Evolutionary conservation across 2,113 vertebrate species (phyloP), one percentile per base, ranked within the genome.

Genomic region (Gavialis gangeticus): DNA sequence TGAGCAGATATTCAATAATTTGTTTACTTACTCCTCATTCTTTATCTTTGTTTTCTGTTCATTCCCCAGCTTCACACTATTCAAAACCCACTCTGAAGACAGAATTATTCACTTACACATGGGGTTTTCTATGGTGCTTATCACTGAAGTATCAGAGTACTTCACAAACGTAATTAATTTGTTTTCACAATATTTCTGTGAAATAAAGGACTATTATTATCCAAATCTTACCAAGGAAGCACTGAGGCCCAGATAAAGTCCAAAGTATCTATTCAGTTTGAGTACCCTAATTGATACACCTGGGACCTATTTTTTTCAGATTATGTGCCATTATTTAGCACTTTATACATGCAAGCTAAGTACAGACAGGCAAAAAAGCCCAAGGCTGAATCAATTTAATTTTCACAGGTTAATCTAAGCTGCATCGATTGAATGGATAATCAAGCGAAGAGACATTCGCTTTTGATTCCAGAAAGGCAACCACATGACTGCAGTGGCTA

Each of bases 81-180:
- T 88, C 37, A 88, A 69, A 89, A 81, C 4, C 62, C 89, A 46
- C 66, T 78, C 62, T 64, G 66, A 87, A 73, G 58, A 86, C 22
- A 89, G 54, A 83, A 79, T 91, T 91, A 75, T 73, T 89, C 22
- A 82, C 85, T 86, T 83, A 80, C 62, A 14, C 1, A 0, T 37
- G n/a, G n/a, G 13, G 10, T 71, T 94, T 95, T 94, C 75, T 55
- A 80, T 62, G 16, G 60, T 79, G 91, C 60, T 89, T 21, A 30
- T 21, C 1, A 1, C 80, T 89, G 54, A 87, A 91, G 5, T 85
- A 7, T 62, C 19, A 22, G 21, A 62, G 19, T 62, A 62, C 60
- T 89, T 79, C 77, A 77, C 69, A 85, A 83, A 79, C 2, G 4
- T 77, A 88, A 84, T 64, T 59, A 55, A 4, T 60, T 30, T 57